phyloP scores from a whole-genome alignment of 2,888 invertebrate genomes.

The Congeria kusceri region DNA sequence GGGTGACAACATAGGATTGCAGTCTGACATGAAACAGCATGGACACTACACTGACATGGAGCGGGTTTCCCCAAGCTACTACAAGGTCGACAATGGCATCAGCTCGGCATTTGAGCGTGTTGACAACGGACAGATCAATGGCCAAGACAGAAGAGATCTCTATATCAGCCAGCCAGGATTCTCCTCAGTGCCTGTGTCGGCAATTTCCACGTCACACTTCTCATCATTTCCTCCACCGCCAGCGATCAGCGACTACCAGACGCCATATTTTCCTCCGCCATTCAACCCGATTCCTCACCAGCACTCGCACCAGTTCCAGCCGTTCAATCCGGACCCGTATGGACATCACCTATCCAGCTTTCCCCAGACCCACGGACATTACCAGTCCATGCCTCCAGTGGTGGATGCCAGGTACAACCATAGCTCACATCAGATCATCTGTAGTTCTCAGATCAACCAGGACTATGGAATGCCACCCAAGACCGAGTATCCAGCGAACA shows the following conservation, averaged over 20 bases:
- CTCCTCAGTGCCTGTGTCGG: conserved; percentile 23
- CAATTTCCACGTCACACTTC: conserved; percentile 25
- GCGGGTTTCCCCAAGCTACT: conserved; percentile 43
- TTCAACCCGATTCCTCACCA: conserved; percentile 61
- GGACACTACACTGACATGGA: conserved; percentile 49
- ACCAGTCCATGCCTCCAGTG: conserved; percentile 41
- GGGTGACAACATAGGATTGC: conserved; percentile 26
- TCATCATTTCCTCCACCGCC: conserved; percentile 53
- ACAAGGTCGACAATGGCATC: conserved; percentile 43
- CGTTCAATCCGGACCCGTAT: conserved; percentile 50
- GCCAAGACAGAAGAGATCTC: conserved; percentile 42
- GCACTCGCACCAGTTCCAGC: conserved; percentile 56
- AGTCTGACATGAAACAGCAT: conserved; percentile 18
- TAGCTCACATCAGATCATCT: conserved; percentile 15
- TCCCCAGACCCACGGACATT: conserved; percentile 37
- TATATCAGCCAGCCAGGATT: conserved; percentile 38
- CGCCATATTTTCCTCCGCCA: conserved; percentile 69
- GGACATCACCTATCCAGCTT: conserved; percentile 33
- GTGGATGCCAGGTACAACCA: conserved; percentile 34
- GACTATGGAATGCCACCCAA: conserved; percentile 20
- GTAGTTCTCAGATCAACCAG: conserved; percentile 19
- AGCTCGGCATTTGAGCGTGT: conserved; percentile 58
- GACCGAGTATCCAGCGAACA: conserved; percentile 27
- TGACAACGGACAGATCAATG: conserved; percentile 36
- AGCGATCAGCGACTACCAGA: conserved; percentile 58